Conservation (phyloP, 23 tunicate genomes). For the Ascidia mentula region DNA sequence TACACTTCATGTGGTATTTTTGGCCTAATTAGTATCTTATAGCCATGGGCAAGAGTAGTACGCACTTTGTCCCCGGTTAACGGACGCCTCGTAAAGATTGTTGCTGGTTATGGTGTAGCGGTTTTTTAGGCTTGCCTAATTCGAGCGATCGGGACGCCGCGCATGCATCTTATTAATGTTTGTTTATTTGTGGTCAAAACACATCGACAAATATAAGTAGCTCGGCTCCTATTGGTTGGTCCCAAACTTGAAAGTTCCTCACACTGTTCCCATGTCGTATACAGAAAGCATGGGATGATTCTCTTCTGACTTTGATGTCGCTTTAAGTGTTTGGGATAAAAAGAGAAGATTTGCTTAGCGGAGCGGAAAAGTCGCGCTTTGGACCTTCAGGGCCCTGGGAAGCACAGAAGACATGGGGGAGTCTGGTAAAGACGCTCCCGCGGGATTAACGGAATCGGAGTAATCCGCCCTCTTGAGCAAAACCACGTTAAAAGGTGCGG, state of each 20-base stretch:
- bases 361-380: neutral
- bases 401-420: neutral
- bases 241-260: neutral
- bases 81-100: no score
- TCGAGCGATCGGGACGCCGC: no score
- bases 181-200: conserved; percentile 3
- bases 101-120: no score
- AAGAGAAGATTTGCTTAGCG: neutral
- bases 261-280: neutral
- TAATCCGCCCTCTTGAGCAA: conserved; percentile 5
- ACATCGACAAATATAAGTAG: neutral
- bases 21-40: no score
- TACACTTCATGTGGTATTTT: no score
- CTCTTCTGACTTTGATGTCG: neutral
- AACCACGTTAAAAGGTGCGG: conserved; percentile 9
- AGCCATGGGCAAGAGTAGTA: no score
- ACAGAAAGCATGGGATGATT: no score
- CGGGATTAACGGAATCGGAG: neutral
- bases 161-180: neutral
- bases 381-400: neutral
- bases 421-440: neutral
- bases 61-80: no score
- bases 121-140: no score
- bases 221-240: neutral
- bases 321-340: neutral